These are phyloP conservation scores for Coenobita brevimanus DNA, from an alignment of 1,140 invertebrate genomes.

Conservation along the genomic window DNA sequence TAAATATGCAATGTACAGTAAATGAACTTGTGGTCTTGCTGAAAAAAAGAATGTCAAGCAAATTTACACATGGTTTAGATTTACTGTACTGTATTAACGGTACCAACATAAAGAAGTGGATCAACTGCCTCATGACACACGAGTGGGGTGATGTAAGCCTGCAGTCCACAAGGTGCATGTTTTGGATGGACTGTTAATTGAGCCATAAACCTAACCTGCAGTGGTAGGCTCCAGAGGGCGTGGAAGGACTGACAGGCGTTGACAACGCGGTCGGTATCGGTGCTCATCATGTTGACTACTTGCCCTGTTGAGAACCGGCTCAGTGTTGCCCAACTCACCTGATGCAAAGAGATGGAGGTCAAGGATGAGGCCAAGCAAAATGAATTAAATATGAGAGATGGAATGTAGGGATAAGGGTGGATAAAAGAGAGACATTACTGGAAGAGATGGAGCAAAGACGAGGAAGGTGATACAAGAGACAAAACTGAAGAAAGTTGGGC, in stretches of 20 bases:
- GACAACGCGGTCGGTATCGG: constrained; percentile 94
- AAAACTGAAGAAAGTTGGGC: background rate
- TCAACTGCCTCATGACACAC: too few relatives aligned
- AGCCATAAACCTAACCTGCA: constrained; percentile 88
- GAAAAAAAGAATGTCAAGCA: too few relatives aligned
- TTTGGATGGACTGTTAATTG: too few relatives aligned
- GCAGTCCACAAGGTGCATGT: too few relatives aligned
- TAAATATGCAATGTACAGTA: too few relatives aligned
- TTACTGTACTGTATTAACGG: too few relatives aligned
- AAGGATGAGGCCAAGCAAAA: background rate
- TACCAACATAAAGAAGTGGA: too few relatives aligned
- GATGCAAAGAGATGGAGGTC: background rate
- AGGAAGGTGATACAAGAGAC: background rate
- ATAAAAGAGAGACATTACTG: background rate
- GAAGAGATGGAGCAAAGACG: constrained; percentile 2
- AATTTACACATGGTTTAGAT: too few relatives aligned
- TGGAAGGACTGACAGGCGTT: constrained; percentile 98
- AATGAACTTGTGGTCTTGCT: too few relatives aligned
- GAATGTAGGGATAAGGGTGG: background rate
- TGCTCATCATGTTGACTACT: constrained; percentile 97
- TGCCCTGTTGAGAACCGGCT: constrained; percentile 84
- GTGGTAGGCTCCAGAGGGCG: constrained; percentile 95
- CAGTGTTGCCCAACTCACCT: constrained; percentile 52
- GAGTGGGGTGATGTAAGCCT: too few relatives aligned
- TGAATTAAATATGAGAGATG: background rate